Percentiles rank a stretch among this genome's conserved stretches.
Evolutionary conservation across 1,140 invertebrate species (phyloP).

Genomic region (Eueides isabella): DNA sequence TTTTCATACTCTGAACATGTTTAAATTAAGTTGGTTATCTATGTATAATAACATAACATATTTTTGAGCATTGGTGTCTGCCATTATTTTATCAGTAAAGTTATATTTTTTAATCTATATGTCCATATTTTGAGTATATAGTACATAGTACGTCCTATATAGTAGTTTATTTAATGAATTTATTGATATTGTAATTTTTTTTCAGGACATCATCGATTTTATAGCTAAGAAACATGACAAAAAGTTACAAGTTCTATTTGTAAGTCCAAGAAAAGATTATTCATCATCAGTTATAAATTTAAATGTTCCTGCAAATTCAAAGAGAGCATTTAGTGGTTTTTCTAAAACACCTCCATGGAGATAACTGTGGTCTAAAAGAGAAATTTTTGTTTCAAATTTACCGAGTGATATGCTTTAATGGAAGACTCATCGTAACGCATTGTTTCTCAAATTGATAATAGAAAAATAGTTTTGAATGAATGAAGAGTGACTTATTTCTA

Average conservation of each 20-base stretch:
- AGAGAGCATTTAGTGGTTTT: background rate
- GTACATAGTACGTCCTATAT: background rate
- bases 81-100: too few species aligned
- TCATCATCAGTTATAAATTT: constrained; percentile 51
- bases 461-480: background rate
- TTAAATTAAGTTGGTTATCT: too few species aligned
- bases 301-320: constrained; percentile 28
- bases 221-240: constrained; percentile 53
- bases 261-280: constrained; percentile 39
- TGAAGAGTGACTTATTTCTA: background rate
- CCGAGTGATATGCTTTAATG: background rate
- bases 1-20: too few species aligned
- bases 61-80: too few species aligned
- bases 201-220: constrained; percentile 60
- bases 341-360: constrained; percentile 47
- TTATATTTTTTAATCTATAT: too few species aligned
- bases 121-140: too few species aligned
- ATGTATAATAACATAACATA: too few species aligned
- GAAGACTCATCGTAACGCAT: background rate
- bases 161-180: background rate
- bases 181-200: constrained; percentile 17
- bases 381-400: background rate
- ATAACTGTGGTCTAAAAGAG: constrained; percentile 35
- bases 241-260: constrained; percentile 46
- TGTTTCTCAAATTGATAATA: background rate